Evolutionary conservation across 2,888 invertebrate species (phyloP).

Genomic region (Drosophila pegasa): DNA sequence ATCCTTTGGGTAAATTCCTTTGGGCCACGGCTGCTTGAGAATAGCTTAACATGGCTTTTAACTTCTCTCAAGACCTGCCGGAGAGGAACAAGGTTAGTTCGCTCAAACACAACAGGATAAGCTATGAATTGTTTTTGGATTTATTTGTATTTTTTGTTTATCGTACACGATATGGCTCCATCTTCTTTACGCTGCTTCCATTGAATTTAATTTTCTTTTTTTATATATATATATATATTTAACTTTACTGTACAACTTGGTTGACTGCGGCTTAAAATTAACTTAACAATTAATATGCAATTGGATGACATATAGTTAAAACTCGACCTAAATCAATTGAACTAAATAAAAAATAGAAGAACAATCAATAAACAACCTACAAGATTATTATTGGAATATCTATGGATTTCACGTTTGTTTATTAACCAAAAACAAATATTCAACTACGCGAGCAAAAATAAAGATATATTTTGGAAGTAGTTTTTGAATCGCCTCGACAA

Average conservation of each 20-base stretch:
- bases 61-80: slow-evolving; percentile 85
- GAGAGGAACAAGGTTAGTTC: slow-evolving; percentile 86
- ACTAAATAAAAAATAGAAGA: slow-evolving; percentile 7
- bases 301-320: slow-evolving; percentile 19
- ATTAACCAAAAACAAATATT: slow-evolving; percentile 4
- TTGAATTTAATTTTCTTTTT: slow-evolving; percentile 11
- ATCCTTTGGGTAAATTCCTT: slow-evolving; percentile 54
- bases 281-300: slow-evolving; percentile 46
- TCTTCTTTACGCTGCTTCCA: slow-evolving; percentile 38
- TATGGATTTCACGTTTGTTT: background rate
- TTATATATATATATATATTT: no score
- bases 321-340: slow-evolving; percentile 20
- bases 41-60: slow-evolving; percentile 75
- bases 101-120: slow-evolving; percentile 86
- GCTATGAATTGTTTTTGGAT: slow-evolving; percentile 70
- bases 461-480: slow-evolving; percentile 8
- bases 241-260: slow-evolving; percentile 37
- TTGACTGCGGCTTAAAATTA: slow-evolving; percentile 50
- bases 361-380: slow-evolving; percentile 10
- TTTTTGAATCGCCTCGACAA: slow-evolving; percentile 47
- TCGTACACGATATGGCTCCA: slow-evolving; percentile 40
- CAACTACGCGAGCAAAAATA: background rate
- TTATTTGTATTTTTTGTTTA: slow-evolving; percentile 46
- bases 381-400: background rate
- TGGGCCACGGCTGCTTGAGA: slow-evolving; percentile 74